phyloP scores from a whole-genome alignment of 2,113 vertebrate genomes.

The Chaetops frenatus region DNA sequence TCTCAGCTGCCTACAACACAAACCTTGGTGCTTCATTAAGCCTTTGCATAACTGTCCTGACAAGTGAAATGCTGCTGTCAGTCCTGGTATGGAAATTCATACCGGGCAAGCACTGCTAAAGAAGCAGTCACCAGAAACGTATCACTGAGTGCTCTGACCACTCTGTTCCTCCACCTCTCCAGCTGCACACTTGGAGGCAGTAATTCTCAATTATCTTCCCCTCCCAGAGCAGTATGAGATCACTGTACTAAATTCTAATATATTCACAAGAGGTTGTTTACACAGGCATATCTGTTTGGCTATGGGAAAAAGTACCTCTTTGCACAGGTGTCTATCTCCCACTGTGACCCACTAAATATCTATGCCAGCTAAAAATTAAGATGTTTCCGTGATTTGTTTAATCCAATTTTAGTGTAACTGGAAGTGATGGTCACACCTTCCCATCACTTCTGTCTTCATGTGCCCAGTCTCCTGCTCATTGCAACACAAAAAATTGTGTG shows the following conservation, averaged over 20 bases:
- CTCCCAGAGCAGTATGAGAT: not conserved
- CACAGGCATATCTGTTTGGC: not conserved
- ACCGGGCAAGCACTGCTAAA: not conserved
- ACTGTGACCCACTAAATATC: not conserved
- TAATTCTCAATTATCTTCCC: not conserved
- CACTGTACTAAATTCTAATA: not conserved
- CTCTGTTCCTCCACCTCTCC: not conserved
- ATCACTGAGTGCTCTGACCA: not conserved
- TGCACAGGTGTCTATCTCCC: not conserved
- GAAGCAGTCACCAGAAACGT: not conserved
- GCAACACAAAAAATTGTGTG: not conserved
- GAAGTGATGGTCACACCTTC: not conserved
- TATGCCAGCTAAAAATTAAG: not conserved
- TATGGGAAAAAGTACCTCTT: not conserved
- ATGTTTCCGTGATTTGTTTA: not conserved
- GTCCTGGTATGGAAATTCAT: not conserved
- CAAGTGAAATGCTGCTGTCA: not conserved
- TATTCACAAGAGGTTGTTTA: not conserved
- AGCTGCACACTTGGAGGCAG: not conserved
- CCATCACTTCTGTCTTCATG: not conserved
- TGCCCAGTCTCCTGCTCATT: not conserved
- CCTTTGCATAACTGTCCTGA: not conserved
- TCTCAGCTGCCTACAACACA: not conserved
- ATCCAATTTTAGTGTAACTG: not conserved
- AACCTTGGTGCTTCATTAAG: not conserved